Evolutionary conservation across 2,888 invertebrate genomes (phyloP).

Genomic region (Aelia acuminata): DNA sequence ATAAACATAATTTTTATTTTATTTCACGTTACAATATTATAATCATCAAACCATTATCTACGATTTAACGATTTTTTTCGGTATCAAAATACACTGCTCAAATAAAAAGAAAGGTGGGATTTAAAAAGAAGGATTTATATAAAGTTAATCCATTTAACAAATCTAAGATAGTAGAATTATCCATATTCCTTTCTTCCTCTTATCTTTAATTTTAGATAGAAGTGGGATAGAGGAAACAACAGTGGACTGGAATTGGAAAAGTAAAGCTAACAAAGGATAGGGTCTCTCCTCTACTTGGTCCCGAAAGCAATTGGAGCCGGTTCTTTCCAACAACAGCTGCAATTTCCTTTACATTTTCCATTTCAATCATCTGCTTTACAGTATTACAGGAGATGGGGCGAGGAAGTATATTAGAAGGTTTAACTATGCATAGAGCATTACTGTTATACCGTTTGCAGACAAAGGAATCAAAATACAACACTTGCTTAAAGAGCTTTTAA

Average conservation of each 20-base stretch:
- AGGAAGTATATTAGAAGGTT: background rate
- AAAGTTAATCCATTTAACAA: background rate
- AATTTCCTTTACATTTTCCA: background rate
- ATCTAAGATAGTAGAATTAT: background rate
- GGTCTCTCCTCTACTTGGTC: background rate
- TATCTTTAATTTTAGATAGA: too few species aligned
- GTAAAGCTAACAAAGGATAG: background rate
- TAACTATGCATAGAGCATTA: background rate
- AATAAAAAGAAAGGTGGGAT: too few species aligned
- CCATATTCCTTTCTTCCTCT: too few species aligned
- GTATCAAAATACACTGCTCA: too few species aligned
- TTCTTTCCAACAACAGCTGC: background rate
- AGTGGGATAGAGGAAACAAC: background rate
- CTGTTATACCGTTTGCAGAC: background rate
- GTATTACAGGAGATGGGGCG: too few species aligned
- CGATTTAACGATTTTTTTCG: too few species aligned
- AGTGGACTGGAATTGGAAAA: background rate
- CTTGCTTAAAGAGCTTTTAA: background rate
- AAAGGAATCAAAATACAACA: background rate
- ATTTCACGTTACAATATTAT: too few species aligned
- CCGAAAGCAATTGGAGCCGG: background rate
- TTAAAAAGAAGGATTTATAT: too few species aligned
- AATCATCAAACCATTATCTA: too few species aligned
- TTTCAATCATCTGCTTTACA: background rate
- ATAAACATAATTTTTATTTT: too few species aligned